phyloP scores from a whole-genome alignment of 2,797 vertebrate genomes.

The Amblyopsis hoosieri region DNA sequence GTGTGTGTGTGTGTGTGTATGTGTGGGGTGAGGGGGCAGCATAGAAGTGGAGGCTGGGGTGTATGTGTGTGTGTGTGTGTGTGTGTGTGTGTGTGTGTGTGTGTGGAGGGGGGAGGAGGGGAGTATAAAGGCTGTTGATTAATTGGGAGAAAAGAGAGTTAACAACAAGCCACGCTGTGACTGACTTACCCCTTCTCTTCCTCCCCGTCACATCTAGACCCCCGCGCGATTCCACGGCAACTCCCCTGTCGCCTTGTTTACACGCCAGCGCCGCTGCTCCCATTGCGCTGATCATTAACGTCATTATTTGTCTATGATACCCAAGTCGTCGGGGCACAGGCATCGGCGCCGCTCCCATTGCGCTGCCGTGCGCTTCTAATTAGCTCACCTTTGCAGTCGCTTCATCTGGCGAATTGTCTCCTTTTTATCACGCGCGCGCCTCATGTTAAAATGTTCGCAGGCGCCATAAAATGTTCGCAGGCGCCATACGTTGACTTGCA shows the following conservation, averaged over 20 bases:
- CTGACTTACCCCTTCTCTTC: conserved; percentile 64
- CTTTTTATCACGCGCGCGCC: conserved; percentile 4
- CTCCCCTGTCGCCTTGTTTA: conserved; percentile 77
- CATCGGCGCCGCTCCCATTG: conserved; percentile 50
- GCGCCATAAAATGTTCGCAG: conserved; percentile 12
- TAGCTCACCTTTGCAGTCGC: conserved; percentile 46
- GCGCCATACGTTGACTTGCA: too few species aligned
- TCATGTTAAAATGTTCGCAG: conserved; percentile 44
- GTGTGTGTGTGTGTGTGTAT: neutral
- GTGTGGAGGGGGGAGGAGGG: conserved; percentile 7
- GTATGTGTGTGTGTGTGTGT: neutral
- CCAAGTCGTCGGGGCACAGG: conserved; percentile 50
- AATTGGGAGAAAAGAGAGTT: conserved; percentile 61
- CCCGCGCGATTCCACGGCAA: conserved; percentile 49
- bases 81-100: too few species aligned
- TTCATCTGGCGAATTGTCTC: conserved; percentile 31
- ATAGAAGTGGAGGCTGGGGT: conserved; percentile 28
- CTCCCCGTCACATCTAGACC: conserved; percentile 62
- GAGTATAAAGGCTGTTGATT: conserved; percentile 53
- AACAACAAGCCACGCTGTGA: conserved; percentile 70
- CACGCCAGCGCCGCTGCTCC: conserved; percentile 50
- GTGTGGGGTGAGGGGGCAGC: conserved; percentile 46
- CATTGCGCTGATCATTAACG: conserved; percentile 67
- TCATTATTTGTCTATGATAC: conserved; percentile 66
- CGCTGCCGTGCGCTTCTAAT: conserved; percentile 53